Evolutionary conservation across 1,140 invertebrate genomes (phyloP), one percentile per base, ranked within the genome.

Genomic region (Rhynchophorus ferrugineus): DNA sequence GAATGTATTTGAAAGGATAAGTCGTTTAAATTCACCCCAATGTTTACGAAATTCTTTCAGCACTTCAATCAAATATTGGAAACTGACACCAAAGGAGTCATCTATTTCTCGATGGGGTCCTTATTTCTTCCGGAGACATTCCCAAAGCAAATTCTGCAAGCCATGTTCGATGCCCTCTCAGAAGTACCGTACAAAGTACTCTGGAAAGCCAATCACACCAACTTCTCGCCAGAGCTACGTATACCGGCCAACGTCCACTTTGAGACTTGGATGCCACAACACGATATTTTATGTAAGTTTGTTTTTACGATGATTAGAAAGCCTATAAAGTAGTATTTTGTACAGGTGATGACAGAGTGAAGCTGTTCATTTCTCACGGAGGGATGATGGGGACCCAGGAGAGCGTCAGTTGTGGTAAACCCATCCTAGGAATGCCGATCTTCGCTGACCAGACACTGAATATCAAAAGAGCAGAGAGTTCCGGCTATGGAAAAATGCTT

Each of bases 191-290:
- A 81, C 65, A 75, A 71, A 66, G 74, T 82, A 47, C 55, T 84
- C 17, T 83, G 80, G 80, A 83, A 82, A 69, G 78, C 78, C 49
- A 68, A 71, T 37, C 68, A 67, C 34, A 73, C 71, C 20, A 68
- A 66, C 21, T 61, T 72, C 49, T 58, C 68, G 0, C 57, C 69
- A 19, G 37, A 61, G 2, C 42, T 61, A 7, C 57, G 55, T 36
- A 41, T 77, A 49, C 74, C 79, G 8, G 19, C 62, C 14, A 83
- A 83, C 65, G 73, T 84, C 19, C 75, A 75, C 66, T 73, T 80
- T 18, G 61, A 74, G 39, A 72, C 76, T 56, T 87, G 83, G 84
- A 69, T 82, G 56, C 83, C 84, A n/a, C 84, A 87, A 68, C 76
- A 79, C 59, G 78, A 79, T 62, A 68, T 82, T 60, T 64, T 82